Evolutionary conservation across 1,140 invertebrate species (phyloP), one percentile per base, ranked within the genome.

Genomic region (Cydia strobilella): DNA sequence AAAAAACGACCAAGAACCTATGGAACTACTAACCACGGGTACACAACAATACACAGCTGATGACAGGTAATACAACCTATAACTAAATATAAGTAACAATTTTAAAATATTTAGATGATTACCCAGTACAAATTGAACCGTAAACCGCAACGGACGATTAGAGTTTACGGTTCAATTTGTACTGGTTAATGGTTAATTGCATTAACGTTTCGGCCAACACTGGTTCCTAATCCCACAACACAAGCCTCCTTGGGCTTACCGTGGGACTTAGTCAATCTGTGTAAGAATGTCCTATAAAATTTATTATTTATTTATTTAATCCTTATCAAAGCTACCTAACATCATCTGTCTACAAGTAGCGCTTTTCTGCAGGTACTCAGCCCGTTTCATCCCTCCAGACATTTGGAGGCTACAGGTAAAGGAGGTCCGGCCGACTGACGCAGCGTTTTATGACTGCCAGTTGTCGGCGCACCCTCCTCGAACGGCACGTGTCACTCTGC

Each of bases 1-100:
- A 75, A 92, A 92, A 92, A 90, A 84, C 78, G 87, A 91, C 51
- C 88, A 88, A 66, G 81, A 89, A n/a, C 86, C 88, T 3, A 92
- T 92, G 90, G 87, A 90, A 23, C 65, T 92, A 18, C 79, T 92
- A 10, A 90, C 89, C 23, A 92, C 90, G 10, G 85, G 85, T 12
- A 85, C 84, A 27, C 85, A 87, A 48, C 81, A 80, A 66, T 87
- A 87, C 51, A 87, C 85, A 39, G 80, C 85, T 35, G 85, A 87
- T 74, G 81, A 84, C 39, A 82, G 85, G 85, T 85, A 77, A 65
- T 39, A n/a, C 31, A 59, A 59, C n/a, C n/a, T 59, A 20, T 20
- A 51, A 12, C 15, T 5, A n/a, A n/a, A n/a, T n/a, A n/a, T n/a
- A n/a, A n/a, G n/a, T n/a, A n/a, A n/a, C n/a, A n/a, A n/a, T n/a